These are phyloP conservation scores for Euspilapteryx auroguttella DNA, from an alignment of 2,888 invertebrate species.

Conservation along the genomic window DNA sequence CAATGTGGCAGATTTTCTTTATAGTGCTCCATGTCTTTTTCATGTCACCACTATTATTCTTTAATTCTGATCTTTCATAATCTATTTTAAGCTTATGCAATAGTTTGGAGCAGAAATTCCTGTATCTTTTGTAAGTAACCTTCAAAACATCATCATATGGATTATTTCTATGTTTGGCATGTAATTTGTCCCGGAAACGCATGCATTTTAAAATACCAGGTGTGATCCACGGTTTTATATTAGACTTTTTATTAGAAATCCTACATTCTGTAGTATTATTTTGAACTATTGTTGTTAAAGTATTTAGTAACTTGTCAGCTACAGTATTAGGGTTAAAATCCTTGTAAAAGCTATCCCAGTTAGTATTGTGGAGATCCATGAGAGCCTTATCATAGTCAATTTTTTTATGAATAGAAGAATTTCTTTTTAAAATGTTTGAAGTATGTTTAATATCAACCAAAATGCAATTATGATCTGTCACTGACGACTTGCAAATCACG, in stretches of 20 bases:
- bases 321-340: not conserved
- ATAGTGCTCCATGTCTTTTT: not conserved
- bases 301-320: not conserved
- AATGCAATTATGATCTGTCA: not conserved
- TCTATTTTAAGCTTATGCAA: not conserved
- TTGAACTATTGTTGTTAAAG: not conserved
- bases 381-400: not conserved
- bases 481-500: not conserved
- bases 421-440: not conserved
- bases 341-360: not conserved
- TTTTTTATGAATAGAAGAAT: not conserved
- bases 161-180: not conserved
- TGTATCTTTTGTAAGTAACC: not conserved
- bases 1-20: not conserved
- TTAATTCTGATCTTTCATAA: not conserved
- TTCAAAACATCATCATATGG: not conserved
- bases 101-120: no score
- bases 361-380: not conserved
- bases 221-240: not conserved
- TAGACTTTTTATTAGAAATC: not conserved
- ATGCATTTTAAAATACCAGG: conserved; percentile 1
- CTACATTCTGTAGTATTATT: not conserved
- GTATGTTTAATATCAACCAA: not conserved
- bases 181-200: not conserved
- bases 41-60: no score